Evolutionary conservation across 2,113 vertebrate genomes (phyloP), one percentile per base, ranked within the genome.

Genomic region (Clarias macrocephalus): DNA sequence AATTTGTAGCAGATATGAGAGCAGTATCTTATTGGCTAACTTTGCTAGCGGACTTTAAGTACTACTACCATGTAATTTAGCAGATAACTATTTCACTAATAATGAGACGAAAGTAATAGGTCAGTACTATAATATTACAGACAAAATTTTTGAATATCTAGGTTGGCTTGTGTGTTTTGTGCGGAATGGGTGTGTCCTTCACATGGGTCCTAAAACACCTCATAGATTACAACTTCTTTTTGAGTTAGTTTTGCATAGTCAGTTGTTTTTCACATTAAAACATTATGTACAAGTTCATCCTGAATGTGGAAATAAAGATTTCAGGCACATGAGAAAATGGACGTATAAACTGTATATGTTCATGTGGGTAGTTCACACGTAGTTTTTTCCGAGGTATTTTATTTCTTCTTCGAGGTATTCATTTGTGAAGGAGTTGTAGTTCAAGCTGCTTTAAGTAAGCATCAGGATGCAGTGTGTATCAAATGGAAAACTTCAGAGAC

Each of bases 171-270:
- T n/a, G n/a, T n/a, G n/a, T n/a, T n/a, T n/a, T n/a, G n/a, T n/a
- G n/a, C n/a, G n/a, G n/a, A n/a, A n/a, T n/a, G n/a, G n/a, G n/a
- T n/a, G n/a, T n/a, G 65, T 84, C 59, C 65, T 90, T 86, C 66
- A 86, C 57, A 28, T 82, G 80, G 70, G 75, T 88, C 30, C 2
- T 76, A 65, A 85, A 62, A 65, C 59, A 63, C 76, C 25, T 60
- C 54, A 23, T 7, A 75, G 68, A 82, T 54, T 85, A 19, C 52
- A 18, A 28, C 23, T 13, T 62, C 30, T 11, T 25, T 59, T 84
- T 42, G 16, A 70, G 25, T 76, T 25, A 13, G 72, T 52, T 48
- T 76, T 85, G 70, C 83, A 85, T 85, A 54, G 59, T 52, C 13
- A 25, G 4, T 85, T 77, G 42, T n/a, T 63, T 1, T 68, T 66